Conservation (phyloP, 2,113 vertebrate genomes). For the Galbula dea region DNA sequence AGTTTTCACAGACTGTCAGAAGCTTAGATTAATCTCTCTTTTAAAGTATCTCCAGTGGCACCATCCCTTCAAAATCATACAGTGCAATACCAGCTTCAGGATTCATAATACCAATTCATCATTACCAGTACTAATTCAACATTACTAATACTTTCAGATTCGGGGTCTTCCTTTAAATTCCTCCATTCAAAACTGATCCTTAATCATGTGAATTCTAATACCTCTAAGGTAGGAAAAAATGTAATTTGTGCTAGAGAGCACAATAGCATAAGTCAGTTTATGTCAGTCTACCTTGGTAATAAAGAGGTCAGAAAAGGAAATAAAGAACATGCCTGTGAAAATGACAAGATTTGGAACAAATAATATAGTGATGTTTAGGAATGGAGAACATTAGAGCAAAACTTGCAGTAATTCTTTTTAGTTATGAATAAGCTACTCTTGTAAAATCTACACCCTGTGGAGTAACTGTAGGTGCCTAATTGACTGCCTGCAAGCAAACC, state of each 20-base stretch:
- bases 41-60: not conserved
- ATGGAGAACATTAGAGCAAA: not conserved
- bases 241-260: not conserved
- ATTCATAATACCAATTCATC: not conserved
- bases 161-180: not conserved
- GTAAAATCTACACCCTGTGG: conserved; percentile 62
- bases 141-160: not conserved
- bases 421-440: conserved; percentile 61
- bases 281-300: not conserved
- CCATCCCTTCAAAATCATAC: not conserved
- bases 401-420: conserved; percentile 47
- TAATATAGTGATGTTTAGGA: not conserved
- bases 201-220: not conserved
- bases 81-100: not conserved
- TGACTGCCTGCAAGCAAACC: conserved; percentile 65
- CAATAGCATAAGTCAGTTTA: not conserved
- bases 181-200: not conserved
- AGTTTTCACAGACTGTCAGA: not conserved
- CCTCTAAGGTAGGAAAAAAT: not conserved
- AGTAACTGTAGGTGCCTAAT: conserved; percentile 72
- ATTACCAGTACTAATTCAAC: not conserved
- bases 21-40: not conserved
- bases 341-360: not conserved
- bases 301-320: not conserved
- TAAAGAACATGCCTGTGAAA: not conserved